Evolutionary conservation across 1,140 invertebrate genomes (phyloP), one percentile per base, ranked within the genome.

Genomic region (Eciton burchellii): DNA sequence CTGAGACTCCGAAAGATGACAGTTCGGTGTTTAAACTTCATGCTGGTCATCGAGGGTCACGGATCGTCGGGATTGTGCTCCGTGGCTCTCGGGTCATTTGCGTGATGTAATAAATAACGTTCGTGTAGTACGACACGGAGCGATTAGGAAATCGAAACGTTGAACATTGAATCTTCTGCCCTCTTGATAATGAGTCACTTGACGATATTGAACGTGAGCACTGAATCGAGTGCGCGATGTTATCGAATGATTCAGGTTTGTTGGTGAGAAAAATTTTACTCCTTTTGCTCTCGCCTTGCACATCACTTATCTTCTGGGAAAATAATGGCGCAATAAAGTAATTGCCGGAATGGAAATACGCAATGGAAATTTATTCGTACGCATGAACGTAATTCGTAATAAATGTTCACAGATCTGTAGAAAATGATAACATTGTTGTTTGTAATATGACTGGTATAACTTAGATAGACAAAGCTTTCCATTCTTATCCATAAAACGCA

Each of bases 1-100:
- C 79, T 71, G 57, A 62, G 21, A 60, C 35, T 66, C n/a, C 41
- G 63, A 60, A 16, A 73, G 70, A 72, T 73, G 56, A 73, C 59
- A 76, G 71, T 63, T 63, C 14, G 12, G 47, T 0, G 21, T 26
- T 41, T 66, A 16, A 16, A 35, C 35, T 19, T 45, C 35, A 4
- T 21, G 29, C 68, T n/a, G 57, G 29, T 24, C 43, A 19, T 43
- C 35, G 35, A 60, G 21, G n/a, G n/a, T n/a, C n/a, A 24, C 6
- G 6, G 35, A 6, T 43, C n/a, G 14, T 54, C 19, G 16, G 21
- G 26, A 47, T 9, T 14, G 5, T 19, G 21, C 19, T 71, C 4
- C 14, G 6, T 19, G 9, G 19, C 9, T 2, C 49, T 35, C 0
- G 2, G n/a, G 29, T 35, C 49, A 11, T 11, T 12, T 14, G 4